Evolutionary conservation across 2,888 invertebrate species (phyloP).

Genomic region (Coecobrya sp.): DNA sequence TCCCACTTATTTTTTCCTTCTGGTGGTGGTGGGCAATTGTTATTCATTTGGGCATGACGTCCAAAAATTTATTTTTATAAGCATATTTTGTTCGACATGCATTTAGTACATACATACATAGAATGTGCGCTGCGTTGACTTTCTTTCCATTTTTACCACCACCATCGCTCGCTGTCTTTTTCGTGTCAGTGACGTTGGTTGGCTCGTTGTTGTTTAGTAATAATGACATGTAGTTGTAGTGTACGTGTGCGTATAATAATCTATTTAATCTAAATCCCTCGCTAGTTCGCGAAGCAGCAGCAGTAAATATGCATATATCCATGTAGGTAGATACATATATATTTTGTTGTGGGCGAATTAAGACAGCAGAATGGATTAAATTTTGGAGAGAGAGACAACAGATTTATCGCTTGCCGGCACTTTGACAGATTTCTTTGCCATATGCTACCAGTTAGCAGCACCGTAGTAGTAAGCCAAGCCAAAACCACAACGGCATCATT

Average conservation of each 20-base stretch:
- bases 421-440: constrained; percentile 39
- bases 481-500: not conserved
- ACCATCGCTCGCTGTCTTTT: not conserved
- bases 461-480: no score
- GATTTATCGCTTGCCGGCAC: constrained; percentile 31
- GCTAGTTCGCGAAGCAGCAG: not conserved
- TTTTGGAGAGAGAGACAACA: not conserved
- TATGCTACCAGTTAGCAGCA: not conserved
- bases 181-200: not conserved
- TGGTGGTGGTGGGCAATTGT: not conserved
- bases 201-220: not conserved
- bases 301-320: no score
- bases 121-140: constrained; percentile 15
- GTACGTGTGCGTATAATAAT: constrained; percentile 21
- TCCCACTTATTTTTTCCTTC: not conserved
- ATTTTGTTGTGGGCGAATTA: constrained; percentile 36
- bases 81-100: not conserved
- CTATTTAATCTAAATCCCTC: not conserved
- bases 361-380: constrained; percentile 28
- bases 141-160: not conserved
- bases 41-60: constrained; percentile 25
- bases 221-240: not conserved
- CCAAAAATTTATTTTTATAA: constrained; percentile 4
- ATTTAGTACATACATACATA: no score
- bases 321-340: no score